These are phyloP conservation scores for Taenioides sp. DNA, from an alignment of 2,797 vertebrate genomes.

Conservation along the genomic window DNA sequence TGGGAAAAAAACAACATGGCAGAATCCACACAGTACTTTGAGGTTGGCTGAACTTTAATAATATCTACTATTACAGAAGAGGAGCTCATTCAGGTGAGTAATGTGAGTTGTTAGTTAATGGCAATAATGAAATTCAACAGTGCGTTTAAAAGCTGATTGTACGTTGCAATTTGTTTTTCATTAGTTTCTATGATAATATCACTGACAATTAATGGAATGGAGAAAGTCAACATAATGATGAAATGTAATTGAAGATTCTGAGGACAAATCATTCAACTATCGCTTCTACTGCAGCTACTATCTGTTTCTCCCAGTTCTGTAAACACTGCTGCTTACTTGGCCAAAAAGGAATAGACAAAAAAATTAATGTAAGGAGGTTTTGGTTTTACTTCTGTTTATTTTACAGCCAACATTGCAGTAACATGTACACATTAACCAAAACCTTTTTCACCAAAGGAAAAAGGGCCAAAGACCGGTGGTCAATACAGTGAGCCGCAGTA, in stretches of 20 bases:
- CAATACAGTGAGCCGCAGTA: too few species aligned
- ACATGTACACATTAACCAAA: not conserved
- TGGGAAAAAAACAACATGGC: not conserved
- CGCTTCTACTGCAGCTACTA: not conserved
- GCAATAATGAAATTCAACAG: not conserved
- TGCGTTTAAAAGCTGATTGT: slow-evolving; percentile 7
- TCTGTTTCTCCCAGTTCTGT: not conserved
- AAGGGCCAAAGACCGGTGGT: too few species aligned
- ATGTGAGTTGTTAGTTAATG: slow-evolving; percentile 9
- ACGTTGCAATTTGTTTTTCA: not conserved
- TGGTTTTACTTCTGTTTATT: not conserved
- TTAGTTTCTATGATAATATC: slow-evolving; percentile 3
- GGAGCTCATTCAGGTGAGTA: slow-evolving; percentile 10
- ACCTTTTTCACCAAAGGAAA: too few species aligned
- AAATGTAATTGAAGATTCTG: not conserved
- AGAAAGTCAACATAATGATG: not conserved
- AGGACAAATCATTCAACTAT: not conserved
- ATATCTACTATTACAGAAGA: slow-evolving; percentile 1
- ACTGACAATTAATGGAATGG: not conserved
- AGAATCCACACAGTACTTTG: not conserved
- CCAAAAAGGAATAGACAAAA: not conserved
- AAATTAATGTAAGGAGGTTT: not conserved
- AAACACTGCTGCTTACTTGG: not conserved
- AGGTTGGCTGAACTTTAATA: slow-evolving; percentile 11
- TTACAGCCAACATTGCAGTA: too few species aligned